phyloP scores from a whole-genome alignment of 2,797 vertebrate species.

The Diceros bicornis region DNA sequence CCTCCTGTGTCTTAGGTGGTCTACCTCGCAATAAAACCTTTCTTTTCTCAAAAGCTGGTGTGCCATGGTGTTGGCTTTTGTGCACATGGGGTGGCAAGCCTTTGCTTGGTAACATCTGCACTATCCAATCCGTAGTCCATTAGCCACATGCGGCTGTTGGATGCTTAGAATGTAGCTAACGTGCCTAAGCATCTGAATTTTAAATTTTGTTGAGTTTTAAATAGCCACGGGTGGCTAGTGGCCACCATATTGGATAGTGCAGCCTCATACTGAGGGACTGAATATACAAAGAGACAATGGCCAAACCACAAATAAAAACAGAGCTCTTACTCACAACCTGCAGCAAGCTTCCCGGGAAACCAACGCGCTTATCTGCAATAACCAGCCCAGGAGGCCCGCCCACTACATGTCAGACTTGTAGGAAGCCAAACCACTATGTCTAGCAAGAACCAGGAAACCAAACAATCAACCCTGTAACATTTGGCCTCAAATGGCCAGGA shows the following conservation, averaged over 20 bases:
- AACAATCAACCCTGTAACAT: neutral
- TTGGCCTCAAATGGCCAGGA: neutral
- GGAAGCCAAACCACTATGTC: neutral
- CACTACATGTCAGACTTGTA: neutral
- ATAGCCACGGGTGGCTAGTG: neutral
- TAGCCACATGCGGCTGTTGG: neutral
- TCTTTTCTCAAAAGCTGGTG: too few relatives aligned
- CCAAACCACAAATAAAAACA: neutral
- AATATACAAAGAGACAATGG: neutral
- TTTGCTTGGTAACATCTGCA: neutral
- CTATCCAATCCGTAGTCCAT: neutral
- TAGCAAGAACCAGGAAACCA: neutral
- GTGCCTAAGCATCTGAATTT: neutral
- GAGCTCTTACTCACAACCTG: neutral
- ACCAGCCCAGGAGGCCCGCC: neutral
- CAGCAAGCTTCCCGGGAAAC: neutral
- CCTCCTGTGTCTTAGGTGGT: too few relatives aligned
- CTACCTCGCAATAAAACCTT: too few relatives aligned
- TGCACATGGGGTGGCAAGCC: too few relatives aligned
- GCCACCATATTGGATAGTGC: neutral
- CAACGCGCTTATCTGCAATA: neutral
- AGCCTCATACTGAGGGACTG: neutral
- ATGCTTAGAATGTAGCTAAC: neutral
- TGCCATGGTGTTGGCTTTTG: too few relatives aligned
- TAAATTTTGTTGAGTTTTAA: slow-evolving; percentile 30